Conservation (phyloP, 1,140 invertebrate species). For the Aplysia californica region DNA sequence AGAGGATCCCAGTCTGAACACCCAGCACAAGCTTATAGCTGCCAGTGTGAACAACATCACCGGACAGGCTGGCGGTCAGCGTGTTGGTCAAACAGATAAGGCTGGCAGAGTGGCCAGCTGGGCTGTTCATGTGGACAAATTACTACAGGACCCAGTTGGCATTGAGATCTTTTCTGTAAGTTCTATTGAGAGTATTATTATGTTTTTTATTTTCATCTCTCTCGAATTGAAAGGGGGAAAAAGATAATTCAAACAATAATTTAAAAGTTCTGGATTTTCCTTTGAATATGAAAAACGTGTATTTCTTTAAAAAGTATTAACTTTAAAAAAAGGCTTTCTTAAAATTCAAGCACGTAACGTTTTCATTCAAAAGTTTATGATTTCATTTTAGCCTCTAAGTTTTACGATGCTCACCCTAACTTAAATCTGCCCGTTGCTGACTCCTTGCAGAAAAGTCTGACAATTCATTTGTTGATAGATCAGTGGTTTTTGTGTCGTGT, state of each 20-base stretch:
- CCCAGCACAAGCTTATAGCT: constrained; percentile 44
- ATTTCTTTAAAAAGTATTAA: too few species aligned
- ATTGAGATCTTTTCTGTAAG: constrained; percentile 90
- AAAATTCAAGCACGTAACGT: neutral
- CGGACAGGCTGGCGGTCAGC: constrained; percentile 33
- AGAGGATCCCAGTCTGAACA: constrained; percentile 17
- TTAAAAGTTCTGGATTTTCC: neutral
- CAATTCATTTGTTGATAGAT: too few species aligned
- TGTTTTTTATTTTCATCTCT: too few species aligned
- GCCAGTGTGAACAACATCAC: constrained; percentile 58
- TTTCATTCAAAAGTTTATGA: too few species aligned
- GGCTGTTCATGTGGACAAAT: constrained; percentile 89
- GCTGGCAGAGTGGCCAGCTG: constrained; percentile 71
- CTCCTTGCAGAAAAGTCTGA: too few species aligned
- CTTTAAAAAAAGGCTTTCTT: neutral
- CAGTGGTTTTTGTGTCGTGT: too few species aligned
- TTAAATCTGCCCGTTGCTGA: too few species aligned
- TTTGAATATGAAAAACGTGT: neutral
- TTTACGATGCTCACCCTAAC: too few species aligned
- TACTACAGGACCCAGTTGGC: constrained; percentile 87
- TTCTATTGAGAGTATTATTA: too few species aligned
- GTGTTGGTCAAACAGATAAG: constrained; percentile 35
- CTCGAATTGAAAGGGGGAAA: too few species aligned
- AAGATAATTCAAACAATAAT: neutral
- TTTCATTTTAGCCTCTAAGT: too few species aligned